Evolutionary conservation across 2,888 invertebrate species (phyloP).

Genomic region (Caenorhabditis sp.): DNA sequence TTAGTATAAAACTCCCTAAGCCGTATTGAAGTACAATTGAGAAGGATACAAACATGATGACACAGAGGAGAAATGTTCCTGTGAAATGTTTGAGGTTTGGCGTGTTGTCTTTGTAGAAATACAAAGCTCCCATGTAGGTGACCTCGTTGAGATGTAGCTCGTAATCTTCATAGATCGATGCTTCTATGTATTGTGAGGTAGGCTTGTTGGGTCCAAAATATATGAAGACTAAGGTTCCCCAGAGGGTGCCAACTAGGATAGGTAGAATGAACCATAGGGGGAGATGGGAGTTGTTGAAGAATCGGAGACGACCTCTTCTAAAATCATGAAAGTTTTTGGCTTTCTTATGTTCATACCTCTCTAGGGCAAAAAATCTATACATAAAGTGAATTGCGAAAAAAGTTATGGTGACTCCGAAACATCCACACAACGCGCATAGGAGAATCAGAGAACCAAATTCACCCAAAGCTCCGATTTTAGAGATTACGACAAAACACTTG

Average conservation of each 20-base stretch:
- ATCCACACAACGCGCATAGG: not conserved
- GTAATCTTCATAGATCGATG: not conserved
- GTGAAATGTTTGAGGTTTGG: not conserved
- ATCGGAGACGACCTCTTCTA: too few relatives aligned
- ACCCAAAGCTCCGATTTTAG: not conserved
- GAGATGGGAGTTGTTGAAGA: too few relatives aligned
- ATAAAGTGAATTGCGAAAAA: not conserved
- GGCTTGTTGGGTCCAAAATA: not conserved
- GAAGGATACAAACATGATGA: constrained; percentile 7
- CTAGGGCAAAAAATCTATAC: not conserved
- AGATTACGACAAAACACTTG: not conserved
- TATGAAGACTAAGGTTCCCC: not conserved
- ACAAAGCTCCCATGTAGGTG: not conserved
- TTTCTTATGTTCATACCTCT: not conserved
- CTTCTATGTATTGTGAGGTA: not conserved
- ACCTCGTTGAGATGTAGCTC: constrained; percentile 3
- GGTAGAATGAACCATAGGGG: too few relatives aligned
- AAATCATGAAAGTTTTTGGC: too few relatives aligned
- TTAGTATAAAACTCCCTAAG: too few relatives aligned
- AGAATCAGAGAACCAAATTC: not conserved
- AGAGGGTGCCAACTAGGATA: not conserved
- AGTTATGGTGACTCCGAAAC: not conserved
- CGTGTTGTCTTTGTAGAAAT: not conserved
- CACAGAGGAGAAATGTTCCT: not conserved
- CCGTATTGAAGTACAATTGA: too few relatives aligned